Evolutionary conservation across 30 jellyfish, hydroid and myxozoan species (phyloP).

Genomic region (Catostylus mosaicus): DNA sequence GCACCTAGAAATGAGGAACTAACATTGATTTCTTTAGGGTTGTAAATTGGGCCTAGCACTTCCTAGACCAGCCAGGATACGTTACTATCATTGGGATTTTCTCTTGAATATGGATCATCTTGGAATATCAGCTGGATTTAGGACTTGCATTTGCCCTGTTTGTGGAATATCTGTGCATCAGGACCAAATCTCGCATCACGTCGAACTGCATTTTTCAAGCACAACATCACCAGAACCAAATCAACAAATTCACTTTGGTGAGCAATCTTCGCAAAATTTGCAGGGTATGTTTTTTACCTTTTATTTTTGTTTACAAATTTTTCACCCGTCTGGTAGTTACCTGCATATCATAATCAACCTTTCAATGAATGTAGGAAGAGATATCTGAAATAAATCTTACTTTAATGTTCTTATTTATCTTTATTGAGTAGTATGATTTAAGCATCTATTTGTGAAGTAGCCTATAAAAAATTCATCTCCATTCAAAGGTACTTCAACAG

Average conservation of each 20-base stretch:
- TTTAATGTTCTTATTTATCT: too few relatives aligned
- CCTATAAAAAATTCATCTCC: too few relatives aligned
- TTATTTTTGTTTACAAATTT: not conserved
- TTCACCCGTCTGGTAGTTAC: not conserved
- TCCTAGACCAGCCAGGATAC: not conserved
- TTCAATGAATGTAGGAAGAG: not conserved
- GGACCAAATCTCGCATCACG: constrained; percentile 73
- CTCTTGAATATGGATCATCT: constrained; percentile 33
- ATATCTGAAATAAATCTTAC: too few relatives aligned
- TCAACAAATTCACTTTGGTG: not conserved
- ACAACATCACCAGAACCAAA: constrained; percentile 19
- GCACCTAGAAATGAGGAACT: not conserved
- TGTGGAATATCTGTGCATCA: constrained; percentile 79
- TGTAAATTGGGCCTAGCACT: too few relatives aligned
- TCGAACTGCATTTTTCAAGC: constrained; percentile 65
- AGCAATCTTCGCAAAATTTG: not conserved
- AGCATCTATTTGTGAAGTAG: too few relatives aligned
- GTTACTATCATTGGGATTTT: not conserved
- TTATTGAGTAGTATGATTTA: too few relatives aligned
- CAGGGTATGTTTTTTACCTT: not conserved
- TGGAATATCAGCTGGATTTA: constrained; percentile 42
- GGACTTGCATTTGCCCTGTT: constrained; percentile 80
- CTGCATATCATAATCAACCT: not conserved
- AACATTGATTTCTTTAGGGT: too few relatives aligned
- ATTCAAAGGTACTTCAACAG: constrained; percentile 11